Conservation (phyloP, 2,797 vertebrate genomes). For the Vireo griseus region DNA sequence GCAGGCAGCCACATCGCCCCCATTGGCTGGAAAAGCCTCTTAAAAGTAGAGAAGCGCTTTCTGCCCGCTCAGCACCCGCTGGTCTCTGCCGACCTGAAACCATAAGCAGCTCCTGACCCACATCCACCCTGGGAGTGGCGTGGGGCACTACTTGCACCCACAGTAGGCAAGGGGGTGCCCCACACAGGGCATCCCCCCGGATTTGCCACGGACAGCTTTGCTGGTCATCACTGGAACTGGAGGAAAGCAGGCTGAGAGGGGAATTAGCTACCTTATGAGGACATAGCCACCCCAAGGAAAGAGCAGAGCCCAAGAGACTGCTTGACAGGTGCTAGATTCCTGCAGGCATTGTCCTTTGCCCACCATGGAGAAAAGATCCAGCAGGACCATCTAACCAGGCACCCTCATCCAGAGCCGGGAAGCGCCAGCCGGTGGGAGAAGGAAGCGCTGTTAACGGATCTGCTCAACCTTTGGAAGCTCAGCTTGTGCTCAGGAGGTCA, state of each 20-base stretch:
- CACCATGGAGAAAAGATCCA: constrained; percentile 24
- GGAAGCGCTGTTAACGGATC: background rate
- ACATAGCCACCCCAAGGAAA: background rate
- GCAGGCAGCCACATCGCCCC: constrained; percentile 43
- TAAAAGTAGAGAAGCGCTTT: constrained; percentile 66
- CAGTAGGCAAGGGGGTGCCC: background rate
- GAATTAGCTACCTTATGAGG: background rate
- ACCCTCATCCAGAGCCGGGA: rapidly evolving
- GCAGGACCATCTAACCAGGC: background rate
- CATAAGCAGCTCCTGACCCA: constrained; percentile 57
- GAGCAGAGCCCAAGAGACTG: background rate
- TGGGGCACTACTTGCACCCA: background rate
- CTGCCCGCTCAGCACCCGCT: constrained; percentile 37
- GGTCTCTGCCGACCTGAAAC: constrained; percentile 25
- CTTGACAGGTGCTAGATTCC: rapidly evolving
- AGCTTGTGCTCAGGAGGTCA: rapidly evolving
- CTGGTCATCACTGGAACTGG: background rate
- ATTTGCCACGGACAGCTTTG: background rate
- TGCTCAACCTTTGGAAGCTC: background rate
- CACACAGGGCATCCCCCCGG: background rate
- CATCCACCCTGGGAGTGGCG: background rate
- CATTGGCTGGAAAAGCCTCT: constrained; percentile 67
- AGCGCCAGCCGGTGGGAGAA: background rate
- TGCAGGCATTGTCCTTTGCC: background rate
- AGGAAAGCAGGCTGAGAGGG: background rate